Conservation (phyloP, 92 coral and sea anemone species). For the Phenganax marumi region DNA sequence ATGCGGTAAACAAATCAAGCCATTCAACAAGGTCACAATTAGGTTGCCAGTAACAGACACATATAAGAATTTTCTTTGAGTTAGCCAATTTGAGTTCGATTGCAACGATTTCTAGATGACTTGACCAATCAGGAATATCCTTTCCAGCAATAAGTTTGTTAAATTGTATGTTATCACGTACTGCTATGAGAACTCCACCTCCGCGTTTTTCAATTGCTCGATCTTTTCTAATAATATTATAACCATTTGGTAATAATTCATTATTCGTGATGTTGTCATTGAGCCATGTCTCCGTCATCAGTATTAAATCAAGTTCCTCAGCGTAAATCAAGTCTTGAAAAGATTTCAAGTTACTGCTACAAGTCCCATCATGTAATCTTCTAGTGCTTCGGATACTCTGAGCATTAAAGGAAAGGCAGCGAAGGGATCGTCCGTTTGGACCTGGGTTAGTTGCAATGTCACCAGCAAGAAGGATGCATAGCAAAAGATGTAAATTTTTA, state of each 20-base stretch:
- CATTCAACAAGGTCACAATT: not conserved
- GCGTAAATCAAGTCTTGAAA: slow-evolving; percentile 41
- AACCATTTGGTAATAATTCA: slow-evolving; percentile 47
- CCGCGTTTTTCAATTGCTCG: slow-evolving; percentile 49
- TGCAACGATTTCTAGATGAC: slow-evolving; percentile 28
- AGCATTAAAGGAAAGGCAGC: slow-evolving; percentile 46
- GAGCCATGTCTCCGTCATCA: slow-evolving; percentile 57
- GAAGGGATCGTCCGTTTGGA: not conserved
- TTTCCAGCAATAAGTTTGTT: no score
- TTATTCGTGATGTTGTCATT: slow-evolving; percentile 40
- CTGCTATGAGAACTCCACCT: slow-evolving; percentile 52
- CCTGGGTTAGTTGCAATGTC: slow-evolving; percentile 3
- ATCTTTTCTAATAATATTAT: slow-evolving; percentile 53
- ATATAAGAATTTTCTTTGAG: no score
- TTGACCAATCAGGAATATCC: slow-evolving; percentile 16
- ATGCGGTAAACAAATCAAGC: slow-evolving; percentile 41
- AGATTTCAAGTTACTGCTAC: slow-evolving; percentile 45
- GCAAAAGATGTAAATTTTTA: not conserved
- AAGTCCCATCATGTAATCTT: slow-evolving; percentile 38
- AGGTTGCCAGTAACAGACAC: no score
- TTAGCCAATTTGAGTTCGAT: slow-evolving; percentile 18
- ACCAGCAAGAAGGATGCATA: not conserved
- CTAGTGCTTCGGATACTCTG: slow-evolving; percentile 45
- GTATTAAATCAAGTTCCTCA: slow-evolving; percentile 49
- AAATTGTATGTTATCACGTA: not conserved